Percentiles rank a stretch among this genome's conserved stretches.
Evolutionary conservation across 2,113 vertebrate species (phyloP).

Genomic region (Rattus rattus): DNA sequence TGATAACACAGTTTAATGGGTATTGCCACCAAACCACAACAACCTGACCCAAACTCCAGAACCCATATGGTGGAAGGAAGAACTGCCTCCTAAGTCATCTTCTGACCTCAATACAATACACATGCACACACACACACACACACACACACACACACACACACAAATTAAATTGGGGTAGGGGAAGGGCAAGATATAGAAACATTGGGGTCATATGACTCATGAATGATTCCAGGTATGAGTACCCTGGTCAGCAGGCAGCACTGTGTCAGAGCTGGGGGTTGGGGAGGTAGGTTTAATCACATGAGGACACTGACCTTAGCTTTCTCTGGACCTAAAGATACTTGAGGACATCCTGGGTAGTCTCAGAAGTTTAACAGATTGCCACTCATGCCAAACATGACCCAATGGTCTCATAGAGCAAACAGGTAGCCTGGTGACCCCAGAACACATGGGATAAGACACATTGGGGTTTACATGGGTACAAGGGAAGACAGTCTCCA

Average conservation of each 20-base stretch:
- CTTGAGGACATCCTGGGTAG: not conserved
- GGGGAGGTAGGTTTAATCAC: not conserved
- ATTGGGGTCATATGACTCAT: not conserved
- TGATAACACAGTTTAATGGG: no score
- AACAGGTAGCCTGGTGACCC: not conserved
- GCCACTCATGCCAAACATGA: not conserved
- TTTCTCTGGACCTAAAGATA: not conserved
- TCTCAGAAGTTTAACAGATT: not conserved
- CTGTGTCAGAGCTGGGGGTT: no score
- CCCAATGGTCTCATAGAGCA: not conserved
- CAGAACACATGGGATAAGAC: not conserved
- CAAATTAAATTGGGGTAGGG: not conserved
- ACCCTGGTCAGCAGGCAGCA: not conserved
- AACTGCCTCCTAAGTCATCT: not conserved
- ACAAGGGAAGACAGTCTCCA: not conserved
- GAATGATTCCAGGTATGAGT: not conserved
- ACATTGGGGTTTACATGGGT: not conserved
- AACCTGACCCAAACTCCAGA: not conserved
- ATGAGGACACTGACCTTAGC: not conserved
- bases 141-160: no score
- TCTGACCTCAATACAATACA: not conserved
- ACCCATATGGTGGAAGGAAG: not conserved
- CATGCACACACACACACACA: no score
- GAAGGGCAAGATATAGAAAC: no score
- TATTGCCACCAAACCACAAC: not conserved